These are phyloP conservation scores for Aphelinus atriplicis DNA, from an alignment of 1,140 invertebrate species.

Conservation along the genomic window DNA sequence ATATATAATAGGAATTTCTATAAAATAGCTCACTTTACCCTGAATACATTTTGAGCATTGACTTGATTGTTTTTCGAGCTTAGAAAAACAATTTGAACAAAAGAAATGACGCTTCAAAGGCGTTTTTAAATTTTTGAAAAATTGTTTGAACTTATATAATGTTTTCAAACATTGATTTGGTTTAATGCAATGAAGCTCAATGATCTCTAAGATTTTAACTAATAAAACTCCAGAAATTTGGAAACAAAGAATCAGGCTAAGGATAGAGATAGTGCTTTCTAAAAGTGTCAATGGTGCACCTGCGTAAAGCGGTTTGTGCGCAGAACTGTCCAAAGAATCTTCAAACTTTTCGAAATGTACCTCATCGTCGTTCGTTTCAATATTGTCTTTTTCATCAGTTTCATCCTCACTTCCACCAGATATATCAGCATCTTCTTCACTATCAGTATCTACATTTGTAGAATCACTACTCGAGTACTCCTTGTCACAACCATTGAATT, in stretches of 20 bases:
- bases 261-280: neutral
- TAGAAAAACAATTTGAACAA: neutral
- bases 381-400: no score
- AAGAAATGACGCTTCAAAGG: slow-evolving; percentile 1
- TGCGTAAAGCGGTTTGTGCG: neutral
- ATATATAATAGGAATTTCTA: neutral
- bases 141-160: slow-evolving; percentile 8
- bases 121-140: neutral
- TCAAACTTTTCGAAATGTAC: no score
- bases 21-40: no score
- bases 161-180: slow-evolving; percentile 1
- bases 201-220: slow-evolving; percentile 1
- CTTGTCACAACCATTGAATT: no score
- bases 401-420: no score
- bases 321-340: no score
- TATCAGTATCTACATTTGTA: no score
- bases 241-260: no score
- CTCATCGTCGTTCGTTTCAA: no score
- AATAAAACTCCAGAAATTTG: neutral
- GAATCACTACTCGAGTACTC: no score
- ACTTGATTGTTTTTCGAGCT: neutral
- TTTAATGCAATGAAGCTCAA: neutral
- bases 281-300: neutral
- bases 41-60: neutral
- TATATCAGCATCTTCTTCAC: no score